Evolutionary conservation across 1,140 invertebrate genomes (phyloP).

Genomic region (Drosophila navojoa): DNA sequence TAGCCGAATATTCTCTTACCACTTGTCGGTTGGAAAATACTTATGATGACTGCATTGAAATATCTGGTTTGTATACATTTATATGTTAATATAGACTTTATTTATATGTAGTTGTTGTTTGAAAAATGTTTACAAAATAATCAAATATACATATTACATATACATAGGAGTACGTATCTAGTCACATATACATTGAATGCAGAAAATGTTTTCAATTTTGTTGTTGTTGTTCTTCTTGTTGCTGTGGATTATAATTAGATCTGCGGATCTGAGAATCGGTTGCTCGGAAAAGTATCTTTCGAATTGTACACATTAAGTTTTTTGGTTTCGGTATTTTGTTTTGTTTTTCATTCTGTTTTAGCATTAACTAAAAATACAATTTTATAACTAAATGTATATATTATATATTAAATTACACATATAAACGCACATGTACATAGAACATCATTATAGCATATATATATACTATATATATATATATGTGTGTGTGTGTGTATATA

Average conservation of each 20-base stretch:
- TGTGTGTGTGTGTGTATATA: constrained; percentile 19
- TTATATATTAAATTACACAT: constrained; percentile 66
- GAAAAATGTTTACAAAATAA: constrained; percentile 83
- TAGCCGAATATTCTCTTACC: too few species aligned
- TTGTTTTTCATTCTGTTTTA: too few species aligned
- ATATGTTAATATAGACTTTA: constrained; percentile 83
- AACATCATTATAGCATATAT: constrained; percentile 54
- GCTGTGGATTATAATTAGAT: constrained; percentile 52
- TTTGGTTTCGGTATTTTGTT: constrained; percentile 13
- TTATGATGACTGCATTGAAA: neutral
- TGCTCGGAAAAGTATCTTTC: constrained; percentile 9
- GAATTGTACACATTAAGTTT: constrained; percentile 40
- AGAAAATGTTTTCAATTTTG: constrained; percentile 66
- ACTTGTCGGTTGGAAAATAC: too few species aligned
- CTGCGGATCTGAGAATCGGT: constrained; percentile 22
- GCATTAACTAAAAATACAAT: constrained; percentile 64
- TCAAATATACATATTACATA: constrained; percentile 77
- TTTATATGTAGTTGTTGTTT: constrained; percentile 79
- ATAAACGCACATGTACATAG: constrained; percentile 52
- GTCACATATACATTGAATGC: constrained; percentile 82
- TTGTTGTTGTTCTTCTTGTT: constrained; percentile 5
- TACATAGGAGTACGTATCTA: constrained; percentile 75
- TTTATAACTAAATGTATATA: constrained; percentile 56
- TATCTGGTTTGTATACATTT: constrained; percentile 58
- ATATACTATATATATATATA: neutral